Evolutionary conservation across 2,113 vertebrate genomes (phyloP), one percentile per base, ranked within the genome.

Genomic region (Myrmecophaga tridactyla): DNA sequence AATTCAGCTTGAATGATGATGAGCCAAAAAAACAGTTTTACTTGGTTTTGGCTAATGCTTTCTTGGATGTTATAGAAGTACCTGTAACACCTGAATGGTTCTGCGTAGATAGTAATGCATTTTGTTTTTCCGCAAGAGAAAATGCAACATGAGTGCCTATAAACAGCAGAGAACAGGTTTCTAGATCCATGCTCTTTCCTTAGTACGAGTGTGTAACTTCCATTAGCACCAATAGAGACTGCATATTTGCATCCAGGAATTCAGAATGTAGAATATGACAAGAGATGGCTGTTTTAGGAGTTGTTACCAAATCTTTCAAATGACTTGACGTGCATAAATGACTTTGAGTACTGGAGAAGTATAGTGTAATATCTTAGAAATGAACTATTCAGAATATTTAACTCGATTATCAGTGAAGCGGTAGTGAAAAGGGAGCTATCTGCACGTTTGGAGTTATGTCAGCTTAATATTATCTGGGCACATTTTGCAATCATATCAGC

Each of bases 1-100:
- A 97, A 98, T 97, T 94, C 41, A 90, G 31, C 62, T 86, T 80
- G 81, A 53, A 3, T 84, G 96, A 84, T 75, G 51, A 70, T 86
- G 60, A 80, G 58, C 7, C 91, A 48, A 83, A 86, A n/a, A 84
- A 96, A 88, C 25, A 73, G 27, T 62, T 73, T 39, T 75, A 88
- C 92, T 94, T 96, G 76, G 62, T 72, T 51, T 94, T 62, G n/a
- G 94, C 94, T 96, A 93, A 80, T 96, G 27, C 41, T 62, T 56
- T 25, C 6, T 93, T 89, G 36, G 20, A 14, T 80, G 18, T 29
- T 92, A 11, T 3, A 41, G 20, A 96, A 96, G 72, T 63, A 41
- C 21, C 92, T 0, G 48, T 89, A 90, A 1, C 92, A 83, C 77
- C 94, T 97, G 78, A 96, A 48, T 95, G 95, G 77, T 58, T 97